Base-by-base conservation (phyloP, 2,797 vertebrate genomes). In the Crenuchus spilurus region DNA sequence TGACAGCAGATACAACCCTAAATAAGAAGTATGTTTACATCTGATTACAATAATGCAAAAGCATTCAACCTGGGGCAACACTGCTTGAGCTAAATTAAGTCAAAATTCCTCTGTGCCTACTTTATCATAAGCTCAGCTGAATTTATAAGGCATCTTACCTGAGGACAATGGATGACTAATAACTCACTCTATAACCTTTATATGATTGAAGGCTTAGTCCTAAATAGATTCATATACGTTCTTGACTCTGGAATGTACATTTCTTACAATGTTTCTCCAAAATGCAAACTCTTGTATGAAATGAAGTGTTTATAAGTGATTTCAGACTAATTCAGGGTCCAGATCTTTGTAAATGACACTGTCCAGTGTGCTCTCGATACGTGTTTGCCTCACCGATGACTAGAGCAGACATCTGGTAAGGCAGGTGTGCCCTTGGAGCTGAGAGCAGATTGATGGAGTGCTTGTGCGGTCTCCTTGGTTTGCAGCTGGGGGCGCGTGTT, bases 241-340 rank as follows among this genome's bases (percentile, higher is more conserved):
- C 26, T 9, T 11, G 44, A 52, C 28, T 4, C 14, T 75, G 70
- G 54, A 82, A 83, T 82, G 69, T 69, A 39, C 72, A 51, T 48
- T 28, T 79, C 70, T 64, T 81, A 13, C 82, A 83, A 79, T 77
- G 84, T 82, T 83, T 83, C 68, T 28, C 8, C 85, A 84, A 87
- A 70, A 16, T 70, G 85, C 77, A 83, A 86, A 82, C 86, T 86
- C 87, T 89, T 89, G 84, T 83, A 79, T 83, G 79, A 77, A 65
- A 71, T 57, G 76, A 82, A 70, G 80, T 76, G 75, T 78, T 77
- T 72, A 83, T 70, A 74, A 77, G 72, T 84, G 83, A 86, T 87
- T 89, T 87, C n/a, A n/a, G 61, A 78, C 73, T 75, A 41, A 75
- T 83, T 75, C 84, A 66, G 82, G 84, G 90, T 87, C 84, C 84